These are phyloP conservation scores for Anarrhichthys ocellatus DNA, from an alignment of 2,113 vertebrate genomes.

Conservation along the genomic window DNA sequence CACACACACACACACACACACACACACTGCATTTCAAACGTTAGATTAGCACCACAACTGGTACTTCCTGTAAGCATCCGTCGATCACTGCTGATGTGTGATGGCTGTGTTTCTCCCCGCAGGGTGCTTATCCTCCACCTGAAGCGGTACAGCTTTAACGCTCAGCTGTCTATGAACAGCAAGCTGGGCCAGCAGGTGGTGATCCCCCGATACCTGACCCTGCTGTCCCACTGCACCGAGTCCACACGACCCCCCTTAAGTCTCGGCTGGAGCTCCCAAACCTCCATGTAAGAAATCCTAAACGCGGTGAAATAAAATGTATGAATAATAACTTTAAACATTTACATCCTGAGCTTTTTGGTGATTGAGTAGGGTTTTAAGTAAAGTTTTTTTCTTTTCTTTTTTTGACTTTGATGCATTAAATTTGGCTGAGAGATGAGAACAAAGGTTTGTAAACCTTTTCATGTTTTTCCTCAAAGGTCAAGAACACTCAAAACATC, in stretches of 20 bases:
- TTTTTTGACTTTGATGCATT: neutral
- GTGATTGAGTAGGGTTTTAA: neutral
- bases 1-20: too few relatives aligned
- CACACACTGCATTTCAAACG: neutral
- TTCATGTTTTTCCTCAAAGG: constrained; percentile 72
- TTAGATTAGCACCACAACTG: neutral
- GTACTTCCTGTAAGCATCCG: neutral
- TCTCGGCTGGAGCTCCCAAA: constrained; percentile 88
- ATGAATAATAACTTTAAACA: neutral
- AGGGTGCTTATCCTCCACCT: constrained; percentile 98
- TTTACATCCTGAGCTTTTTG: neutral
- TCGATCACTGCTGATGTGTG: neutral
- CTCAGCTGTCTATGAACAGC: constrained; percentile 94
- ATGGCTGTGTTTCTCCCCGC: constrained; percentile 11
- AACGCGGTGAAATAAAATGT: neutral
- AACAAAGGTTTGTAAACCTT: neutral
- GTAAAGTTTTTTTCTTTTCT: neutral
- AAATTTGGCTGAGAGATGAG: neutral
- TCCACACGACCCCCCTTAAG: constrained; percentile 88
- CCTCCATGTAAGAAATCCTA: constrained; percentile 82
- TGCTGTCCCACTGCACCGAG: constrained; percentile 93
- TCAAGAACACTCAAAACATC: constrained; percentile 92
- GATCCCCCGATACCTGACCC: constrained; percentile 93
- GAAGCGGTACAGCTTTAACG: constrained; percentile 97
- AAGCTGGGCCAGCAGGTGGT: constrained; percentile 97